phyloP scores from a whole-genome alignment of 1,140 invertebrate species.

The Papilio polyxenes region DNA sequence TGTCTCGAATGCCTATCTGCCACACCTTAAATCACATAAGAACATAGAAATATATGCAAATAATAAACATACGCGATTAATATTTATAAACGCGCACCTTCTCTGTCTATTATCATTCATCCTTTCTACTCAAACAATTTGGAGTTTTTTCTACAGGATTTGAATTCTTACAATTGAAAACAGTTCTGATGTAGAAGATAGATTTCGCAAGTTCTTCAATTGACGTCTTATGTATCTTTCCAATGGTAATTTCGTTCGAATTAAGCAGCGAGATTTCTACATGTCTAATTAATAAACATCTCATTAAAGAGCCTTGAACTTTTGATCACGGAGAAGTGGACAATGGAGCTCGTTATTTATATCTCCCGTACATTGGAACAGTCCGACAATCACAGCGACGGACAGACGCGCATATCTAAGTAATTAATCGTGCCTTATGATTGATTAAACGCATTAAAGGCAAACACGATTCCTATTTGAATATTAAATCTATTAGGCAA shows the following conservation, averaged over 20 bases:
- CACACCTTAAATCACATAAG: slow-evolving; percentile 29
- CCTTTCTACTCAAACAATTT: background rate
- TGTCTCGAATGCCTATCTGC: slow-evolving; percentile 32
- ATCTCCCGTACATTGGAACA: slow-evolving; percentile 58
- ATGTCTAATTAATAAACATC: slow-evolving; percentile 78
- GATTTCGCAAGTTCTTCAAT: slow-evolving; percentile 44
- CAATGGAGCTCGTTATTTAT: slow-evolving; percentile 74
- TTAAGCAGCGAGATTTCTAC: slow-evolving; percentile 66
- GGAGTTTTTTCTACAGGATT: background rate
- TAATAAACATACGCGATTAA: slow-evolving; percentile 9
- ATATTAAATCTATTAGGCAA: slow-evolving; percentile 76
- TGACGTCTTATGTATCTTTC: slow-evolving; percentile 67
- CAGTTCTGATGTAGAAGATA: background rate
- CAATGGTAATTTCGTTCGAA: slow-evolving; percentile 61
- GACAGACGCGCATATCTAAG: slow-evolving; percentile 67
- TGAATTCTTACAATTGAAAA: background rate
- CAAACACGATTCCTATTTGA: slow-evolving; percentile 76
- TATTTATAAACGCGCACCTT: background rate
- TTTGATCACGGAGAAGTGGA: slow-evolving; percentile 70
- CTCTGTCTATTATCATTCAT: background rate
- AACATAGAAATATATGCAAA: slow-evolving; percentile 15
- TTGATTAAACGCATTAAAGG: slow-evolving; percentile 79
- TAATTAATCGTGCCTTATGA: slow-evolving; percentile 79
- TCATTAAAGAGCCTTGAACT: slow-evolving; percentile 76
- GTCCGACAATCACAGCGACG: slow-evolving; percentile 60